Percentiles rank a stretch among this genome's conserved stretches.
Evolutionary conservation across 1,140 invertebrate genomes (phyloP).

Genomic region (Cherax quadricarinatus): DNA sequence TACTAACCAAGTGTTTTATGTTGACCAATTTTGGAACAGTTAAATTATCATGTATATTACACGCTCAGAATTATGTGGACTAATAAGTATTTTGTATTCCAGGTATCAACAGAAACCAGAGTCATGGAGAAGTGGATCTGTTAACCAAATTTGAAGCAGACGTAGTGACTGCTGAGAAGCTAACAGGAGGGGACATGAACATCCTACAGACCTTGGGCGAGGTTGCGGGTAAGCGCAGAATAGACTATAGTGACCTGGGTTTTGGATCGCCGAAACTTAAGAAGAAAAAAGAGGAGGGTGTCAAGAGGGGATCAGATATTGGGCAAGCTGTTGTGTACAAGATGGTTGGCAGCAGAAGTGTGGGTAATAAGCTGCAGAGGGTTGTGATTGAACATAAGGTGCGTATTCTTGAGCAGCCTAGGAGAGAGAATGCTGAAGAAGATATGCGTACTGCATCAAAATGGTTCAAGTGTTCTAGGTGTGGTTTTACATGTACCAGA

Average conservation of each 20-base stretch:
- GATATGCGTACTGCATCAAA: constrained; percentile 54
- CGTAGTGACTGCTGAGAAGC: constrained; percentile 71
- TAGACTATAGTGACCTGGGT: constrained; percentile 73
- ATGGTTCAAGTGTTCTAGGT: constrained; percentile 70
- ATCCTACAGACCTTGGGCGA: constrained; percentile 67
- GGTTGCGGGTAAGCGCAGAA: constrained; percentile 71
- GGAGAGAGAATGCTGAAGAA: constrained; percentile 55
- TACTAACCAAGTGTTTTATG: no score
- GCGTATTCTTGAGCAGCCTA: constrained; percentile 70
- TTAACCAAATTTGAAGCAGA: constrained; percentile 71
- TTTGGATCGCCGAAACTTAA: constrained; percentile 72
- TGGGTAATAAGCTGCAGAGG: constrained; percentile 21
- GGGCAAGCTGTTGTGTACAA: constrained; percentile 72
- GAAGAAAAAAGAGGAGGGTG: constrained; percentile 65
- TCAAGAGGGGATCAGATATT: constrained; percentile 61
- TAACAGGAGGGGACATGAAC: constrained; percentile 71
- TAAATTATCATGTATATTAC: background rate
- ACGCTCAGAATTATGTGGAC: no score
- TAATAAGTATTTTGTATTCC: constrained; percentile 17
- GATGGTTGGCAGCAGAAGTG: constrained; percentile 43
- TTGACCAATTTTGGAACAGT: no score
- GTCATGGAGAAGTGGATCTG: constrained; percentile 68
- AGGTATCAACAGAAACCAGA: constrained; percentile 68
- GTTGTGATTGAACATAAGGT: constrained; percentile 70
- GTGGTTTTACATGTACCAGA: constrained; percentile 69